Evolutionary conservation across 2,888 invertebrate species (phyloP).

Genomic region (Diarsia brunnea): DNA sequence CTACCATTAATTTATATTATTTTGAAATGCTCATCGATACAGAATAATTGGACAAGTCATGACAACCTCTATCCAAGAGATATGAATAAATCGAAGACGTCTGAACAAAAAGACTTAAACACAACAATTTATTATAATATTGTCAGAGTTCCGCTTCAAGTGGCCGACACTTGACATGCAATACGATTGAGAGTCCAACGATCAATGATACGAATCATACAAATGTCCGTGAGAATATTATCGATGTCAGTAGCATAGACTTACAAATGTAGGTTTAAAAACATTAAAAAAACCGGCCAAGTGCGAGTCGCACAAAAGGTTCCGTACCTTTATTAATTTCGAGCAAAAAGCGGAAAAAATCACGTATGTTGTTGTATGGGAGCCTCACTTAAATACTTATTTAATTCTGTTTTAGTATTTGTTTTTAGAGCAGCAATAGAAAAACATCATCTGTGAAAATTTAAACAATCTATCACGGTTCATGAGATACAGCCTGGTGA

Average conservation of each 20-base stretch:
- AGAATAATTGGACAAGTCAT: conserved; percentile 6
- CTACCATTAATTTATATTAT: not conserved
- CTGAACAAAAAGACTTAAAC: conserved; percentile 13
- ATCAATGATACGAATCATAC: conserved; percentile 19
- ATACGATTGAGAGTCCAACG: conserved; percentile 32
- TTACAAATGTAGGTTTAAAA: conserved; percentile 44
- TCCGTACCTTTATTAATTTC: too few species aligned
- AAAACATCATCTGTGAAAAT: too few species aligned
- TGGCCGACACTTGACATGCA: conserved; percentile 38
- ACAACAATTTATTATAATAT: conserved; percentile 30
- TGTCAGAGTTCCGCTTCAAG: conserved; percentile 7
- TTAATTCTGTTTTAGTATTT: too few species aligned
- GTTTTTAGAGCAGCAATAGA: too few species aligned
- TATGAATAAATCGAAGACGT: conserved; percentile 8
- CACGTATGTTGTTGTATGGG: too few species aligned
- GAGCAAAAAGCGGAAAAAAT: too few species aligned
- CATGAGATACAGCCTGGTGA: too few species aligned
- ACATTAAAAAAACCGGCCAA: conserved; percentile 33
- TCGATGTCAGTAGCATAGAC: conserved; percentile 51
- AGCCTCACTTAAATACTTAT: too few species aligned
- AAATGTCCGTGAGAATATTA: conserved; percentile 40
- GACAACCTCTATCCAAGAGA: not conserved
- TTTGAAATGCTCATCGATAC: not conserved
- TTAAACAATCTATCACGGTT: too few species aligned
- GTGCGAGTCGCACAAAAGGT: too few species aligned